phyloP scores from a whole-genome alignment of 2,113 vertebrate species.

The Glaucidium brasilianum region DNA sequence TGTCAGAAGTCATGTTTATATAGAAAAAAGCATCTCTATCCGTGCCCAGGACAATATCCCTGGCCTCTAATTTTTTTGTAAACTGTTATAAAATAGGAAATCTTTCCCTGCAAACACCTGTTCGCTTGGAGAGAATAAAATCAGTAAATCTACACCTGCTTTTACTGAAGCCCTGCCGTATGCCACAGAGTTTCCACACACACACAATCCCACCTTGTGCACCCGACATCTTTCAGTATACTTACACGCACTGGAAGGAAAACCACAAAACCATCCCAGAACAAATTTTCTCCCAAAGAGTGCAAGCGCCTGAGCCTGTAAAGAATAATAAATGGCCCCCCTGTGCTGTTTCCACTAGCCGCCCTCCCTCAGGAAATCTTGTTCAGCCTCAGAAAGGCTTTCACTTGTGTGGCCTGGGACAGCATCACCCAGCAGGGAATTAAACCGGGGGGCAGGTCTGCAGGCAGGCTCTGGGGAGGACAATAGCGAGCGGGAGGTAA shows the following conservation, averaged over 20 bases:
- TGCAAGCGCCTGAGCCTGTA: rapidly evolving
- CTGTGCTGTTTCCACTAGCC: background rate
- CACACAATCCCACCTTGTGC: rapidly evolving
- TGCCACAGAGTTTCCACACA: background rate
- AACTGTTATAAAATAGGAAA: background rate
- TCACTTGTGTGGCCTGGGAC: background rate
- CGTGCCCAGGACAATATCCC: rapidly evolving
- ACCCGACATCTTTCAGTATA: background rate
- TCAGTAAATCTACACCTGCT: background rate
- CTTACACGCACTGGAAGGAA: background rate
- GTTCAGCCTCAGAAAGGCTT: background rate
- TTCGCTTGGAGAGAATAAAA: background rate
- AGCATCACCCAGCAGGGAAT: background rate
- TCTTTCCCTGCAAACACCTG: background rate
- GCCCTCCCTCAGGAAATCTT: background rate
- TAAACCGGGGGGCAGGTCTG: background rate
- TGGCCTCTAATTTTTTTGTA: background rate
- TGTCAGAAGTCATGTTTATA: background rate
- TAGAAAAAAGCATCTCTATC: background rate
- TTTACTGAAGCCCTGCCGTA: background rate
- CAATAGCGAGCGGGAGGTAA: background rate
- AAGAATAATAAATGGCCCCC: background rate
- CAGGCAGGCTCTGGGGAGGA: background rate
- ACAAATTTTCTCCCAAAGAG: background rate
- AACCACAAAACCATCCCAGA: background rate